Base-by-base conservation (phyloP, 1,140 invertebrate genomes). In the Dryas iulia region DNA sequence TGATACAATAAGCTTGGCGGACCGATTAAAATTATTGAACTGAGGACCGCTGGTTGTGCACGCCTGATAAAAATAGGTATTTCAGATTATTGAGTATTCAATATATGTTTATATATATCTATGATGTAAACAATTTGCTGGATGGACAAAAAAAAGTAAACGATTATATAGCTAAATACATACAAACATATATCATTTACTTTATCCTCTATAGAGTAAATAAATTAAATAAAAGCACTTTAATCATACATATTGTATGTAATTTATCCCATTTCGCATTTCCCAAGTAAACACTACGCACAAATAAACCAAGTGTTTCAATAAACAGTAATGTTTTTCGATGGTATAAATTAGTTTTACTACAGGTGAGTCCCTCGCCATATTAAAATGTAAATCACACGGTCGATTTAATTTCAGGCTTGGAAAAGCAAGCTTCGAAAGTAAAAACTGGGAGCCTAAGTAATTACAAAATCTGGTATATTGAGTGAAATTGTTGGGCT, bases 361-460 rank as follows among this genome's bases (percentile, higher is more conserved):
- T 75, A 84, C 85, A 89, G 87, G 85, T 88, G 76, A 76, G 76
- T 84, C 83, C 85, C 83, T 82, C 69, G 67, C 73, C 81, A 84
- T 89, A 89, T 89, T 87, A 87, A 89, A 87, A 89, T 87, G 87
- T 87, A 87, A 89, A 89, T 89, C 84, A 89, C 83, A 86, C 74
- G 82, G 39, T 18, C 39, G 81, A 87, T 89, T 89, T 87, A 85
- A 87, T 89, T 89, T 87, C 85, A 87, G 77, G 85, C 79, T 86
- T 78, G 75, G 81, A 78, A 26, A 26, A 24, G 53, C 53, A 56
- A 26, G 14, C 39, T 47, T 47, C 18, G 39, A 18, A 39, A 47
- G 18, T 47, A 47, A 47, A 47, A 21, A 47, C 39, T 47, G 39
- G 39, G 18, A 47, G 39, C 7, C 39, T 47, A 47, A 47, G 39